A percentile compares a stretch with the other conserved stretches of the same genome.
phyloP scores from a whole-genome alignment of 2,113 vertebrate species.

The Leucosticte australis region DNA sequence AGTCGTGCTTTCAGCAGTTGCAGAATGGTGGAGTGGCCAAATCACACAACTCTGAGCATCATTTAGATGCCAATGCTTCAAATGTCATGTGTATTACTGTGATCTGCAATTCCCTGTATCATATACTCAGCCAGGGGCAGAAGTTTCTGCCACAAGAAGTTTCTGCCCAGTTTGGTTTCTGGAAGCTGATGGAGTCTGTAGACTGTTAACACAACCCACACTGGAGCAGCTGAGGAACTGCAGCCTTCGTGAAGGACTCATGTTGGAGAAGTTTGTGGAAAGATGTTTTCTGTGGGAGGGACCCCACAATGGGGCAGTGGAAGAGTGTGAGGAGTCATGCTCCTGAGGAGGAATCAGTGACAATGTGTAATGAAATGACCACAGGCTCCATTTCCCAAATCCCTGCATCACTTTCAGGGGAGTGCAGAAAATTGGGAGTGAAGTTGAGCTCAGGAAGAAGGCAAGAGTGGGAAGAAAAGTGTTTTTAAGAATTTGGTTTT shows the following conservation, averaged over 20 bases:
- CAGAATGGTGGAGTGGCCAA: neutral
- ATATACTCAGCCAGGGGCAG: neutral
- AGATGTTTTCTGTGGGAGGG: neutral
- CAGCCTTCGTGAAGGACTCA: neutral
- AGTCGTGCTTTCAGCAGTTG: neutral
- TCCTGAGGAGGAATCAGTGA: neutral
- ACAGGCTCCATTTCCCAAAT: neutral
- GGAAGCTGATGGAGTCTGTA: neutral
- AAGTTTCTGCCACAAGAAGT: neutral
- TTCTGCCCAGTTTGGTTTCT: neutral
- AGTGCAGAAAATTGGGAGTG: neutral
- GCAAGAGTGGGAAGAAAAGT: neutral
- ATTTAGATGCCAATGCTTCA: neutral
- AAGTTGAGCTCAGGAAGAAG: neutral
- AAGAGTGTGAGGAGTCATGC: neutral
- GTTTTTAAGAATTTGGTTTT: neutral
- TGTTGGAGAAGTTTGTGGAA: neutral
- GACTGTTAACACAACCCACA: neutral
- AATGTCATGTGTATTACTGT: neutral
- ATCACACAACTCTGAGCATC: neutral
- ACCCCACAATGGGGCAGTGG: neutral
- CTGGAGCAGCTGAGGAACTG: neutral
- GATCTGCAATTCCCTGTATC: neutral
- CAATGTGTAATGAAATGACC: neutral
- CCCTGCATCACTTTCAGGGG: neutral